Evolutionary conservation across 2,888 invertebrate species (phyloP).

Genomic region (Gerosis bhagava): DNA sequence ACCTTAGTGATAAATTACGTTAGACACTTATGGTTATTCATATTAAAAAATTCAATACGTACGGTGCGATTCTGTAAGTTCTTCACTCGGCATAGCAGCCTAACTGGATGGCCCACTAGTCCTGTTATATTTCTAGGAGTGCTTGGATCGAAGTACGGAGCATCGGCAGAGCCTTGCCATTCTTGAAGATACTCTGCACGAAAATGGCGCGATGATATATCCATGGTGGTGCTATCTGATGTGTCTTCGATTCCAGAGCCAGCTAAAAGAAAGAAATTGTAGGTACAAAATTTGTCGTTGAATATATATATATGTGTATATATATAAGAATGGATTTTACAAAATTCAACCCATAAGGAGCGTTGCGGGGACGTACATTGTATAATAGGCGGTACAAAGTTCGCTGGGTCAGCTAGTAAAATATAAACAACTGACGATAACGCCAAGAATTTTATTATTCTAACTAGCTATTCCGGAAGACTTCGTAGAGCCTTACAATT

Average conservation of each 20-base stretch:
- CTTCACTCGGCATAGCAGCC: constrained; percentile 92
- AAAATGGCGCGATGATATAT: constrained; percentile 68
- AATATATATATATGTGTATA: no score
- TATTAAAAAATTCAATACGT: constrained; percentile 73
- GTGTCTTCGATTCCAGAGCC: constrained; percentile 82
- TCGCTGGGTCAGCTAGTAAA: no score
- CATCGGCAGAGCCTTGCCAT: constrained; percentile 73
- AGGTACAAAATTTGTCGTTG: no score
- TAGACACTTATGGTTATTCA: background rate
- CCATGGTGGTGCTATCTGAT: constrained; percentile 76
- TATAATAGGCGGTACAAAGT: no score
- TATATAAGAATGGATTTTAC: no score
- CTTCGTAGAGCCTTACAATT: no score
- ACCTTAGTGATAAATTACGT: no score
- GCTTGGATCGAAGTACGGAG: constrained; percentile 90
- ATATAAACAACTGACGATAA: no score
- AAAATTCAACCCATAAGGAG: no score
- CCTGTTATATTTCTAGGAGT: constrained; percentile 93
- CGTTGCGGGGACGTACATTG: background rate
- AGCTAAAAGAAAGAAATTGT: constrained; percentile 47
- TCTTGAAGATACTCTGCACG: constrained; percentile 72
- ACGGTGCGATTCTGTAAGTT: constrained; percentile 95
- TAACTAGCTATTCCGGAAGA: no score
- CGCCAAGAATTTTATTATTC: no score
- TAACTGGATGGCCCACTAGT: constrained; percentile 92